Evolutionary conservation across 2,797 vertebrate species (phyloP).

Genomic region (Helostoma temminkii): DNA sequence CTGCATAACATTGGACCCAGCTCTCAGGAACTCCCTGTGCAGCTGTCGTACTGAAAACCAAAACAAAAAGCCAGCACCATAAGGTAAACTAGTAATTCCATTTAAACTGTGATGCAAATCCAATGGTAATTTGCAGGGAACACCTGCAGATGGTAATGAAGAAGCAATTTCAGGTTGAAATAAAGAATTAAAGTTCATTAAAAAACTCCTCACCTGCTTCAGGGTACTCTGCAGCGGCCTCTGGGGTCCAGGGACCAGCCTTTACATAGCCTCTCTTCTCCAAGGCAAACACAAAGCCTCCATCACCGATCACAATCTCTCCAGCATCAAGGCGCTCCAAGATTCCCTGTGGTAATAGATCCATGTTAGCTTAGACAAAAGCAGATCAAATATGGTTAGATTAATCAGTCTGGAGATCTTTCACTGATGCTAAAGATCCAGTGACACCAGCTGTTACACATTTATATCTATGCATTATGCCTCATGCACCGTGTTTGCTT

Average conservation of each 20-base stretch:
- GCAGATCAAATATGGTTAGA: background rate
- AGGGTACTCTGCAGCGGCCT: constrained; percentile 92
- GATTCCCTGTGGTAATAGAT: constrained; percentile 85
- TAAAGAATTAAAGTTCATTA: fast-evolving
- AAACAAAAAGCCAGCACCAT: background rate
- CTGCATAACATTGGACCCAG: constrained; percentile 92
- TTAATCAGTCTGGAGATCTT: background rate
- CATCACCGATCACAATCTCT: constrained; percentile 95
- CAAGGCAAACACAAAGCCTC: constrained; percentile 96
- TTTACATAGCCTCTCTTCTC: constrained; percentile 98
- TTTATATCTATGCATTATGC: background rate
- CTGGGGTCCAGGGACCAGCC: constrained; percentile 98
- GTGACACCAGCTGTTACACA: background rate
- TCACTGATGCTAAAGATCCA: background rate
- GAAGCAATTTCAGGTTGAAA: background rate
- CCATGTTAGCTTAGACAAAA: background rate
- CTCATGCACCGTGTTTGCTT: background rate
- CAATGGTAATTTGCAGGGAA: background rate
- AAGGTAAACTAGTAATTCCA: background rate
- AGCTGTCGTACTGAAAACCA: constrained; percentile 89
- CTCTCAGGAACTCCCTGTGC: constrained; percentile 94
- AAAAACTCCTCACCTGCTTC: constrained; percentile 89
- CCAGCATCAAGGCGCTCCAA: constrained; percentile 92
- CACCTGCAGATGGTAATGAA: background rate
- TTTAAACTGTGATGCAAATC: background rate